A percentile compares a stretch with the other conserved stretches of the same genome.
Evolutionary conservation across 2,888 invertebrate genomes (phyloP).

Genomic region (Synergus itoensis): DNA sequence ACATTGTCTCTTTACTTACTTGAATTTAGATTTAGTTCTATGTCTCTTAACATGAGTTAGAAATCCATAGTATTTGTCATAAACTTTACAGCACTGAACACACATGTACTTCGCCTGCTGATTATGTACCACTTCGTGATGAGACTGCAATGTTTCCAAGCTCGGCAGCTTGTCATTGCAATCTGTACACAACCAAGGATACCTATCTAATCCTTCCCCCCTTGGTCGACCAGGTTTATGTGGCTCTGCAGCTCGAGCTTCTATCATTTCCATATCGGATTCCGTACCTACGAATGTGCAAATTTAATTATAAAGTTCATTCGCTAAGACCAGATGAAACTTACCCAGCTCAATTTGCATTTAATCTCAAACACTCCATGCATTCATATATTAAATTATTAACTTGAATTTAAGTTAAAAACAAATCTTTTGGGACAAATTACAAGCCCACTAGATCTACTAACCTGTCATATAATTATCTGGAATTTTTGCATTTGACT

Average conservation of each 20-base stretch:
- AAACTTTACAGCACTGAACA: constrained; percentile 83
- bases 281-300: constrained; percentile 67
- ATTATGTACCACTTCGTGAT: constrained; percentile 82
- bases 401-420: constrained; percentile 13
- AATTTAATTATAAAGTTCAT: constrained; percentile 18
- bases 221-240: constrained; percentile 61
- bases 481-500: constrained; percentile 68
- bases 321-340: not conserved
- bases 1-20: constrained; percentile 69
- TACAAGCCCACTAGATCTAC: constrained; percentile 6
- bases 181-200: constrained; percentile 80
- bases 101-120: constrained; percentile 84
- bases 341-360: not conserved
- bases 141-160: constrained; percentile 80
- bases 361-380: not conserved
- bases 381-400: not conserved
- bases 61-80: constrained; percentile 82
- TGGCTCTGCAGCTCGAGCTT: constrained; percentile 65
- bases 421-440: not conserved
- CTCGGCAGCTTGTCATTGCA: constrained; percentile 78
- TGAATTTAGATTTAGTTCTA: constrained; percentile 81
- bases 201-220: constrained; percentile 76
- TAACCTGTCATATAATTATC: constrained; percentile 76
- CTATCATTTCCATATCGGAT: constrained; percentile 73
- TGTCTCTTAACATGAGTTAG: constrained; percentile 83